Evolutionary conservation across 2,113 vertebrate species (phyloP).

Genomic region (Circaetus gallicus): DNA sequence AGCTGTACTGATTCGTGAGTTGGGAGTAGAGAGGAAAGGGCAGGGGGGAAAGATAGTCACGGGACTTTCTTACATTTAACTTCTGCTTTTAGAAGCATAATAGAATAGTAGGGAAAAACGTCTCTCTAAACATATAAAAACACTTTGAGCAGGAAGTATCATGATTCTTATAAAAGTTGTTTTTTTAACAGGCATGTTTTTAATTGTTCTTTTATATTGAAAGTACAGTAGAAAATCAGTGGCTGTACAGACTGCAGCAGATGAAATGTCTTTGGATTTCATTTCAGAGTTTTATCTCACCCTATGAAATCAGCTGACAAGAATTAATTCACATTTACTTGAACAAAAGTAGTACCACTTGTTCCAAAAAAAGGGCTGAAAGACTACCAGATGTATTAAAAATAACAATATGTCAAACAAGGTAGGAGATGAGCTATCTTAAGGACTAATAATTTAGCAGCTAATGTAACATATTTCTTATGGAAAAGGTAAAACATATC

Average conservation of each 20-base stretch:
- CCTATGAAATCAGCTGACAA: neutral
- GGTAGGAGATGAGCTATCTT: neutral
- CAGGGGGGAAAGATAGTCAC: fast-evolving
- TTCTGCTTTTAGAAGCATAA: neutral
- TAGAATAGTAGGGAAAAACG: neutral
- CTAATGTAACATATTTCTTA: neutral
- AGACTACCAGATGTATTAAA: neutral
- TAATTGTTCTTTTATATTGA: neutral
- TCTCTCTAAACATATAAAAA: neutral
- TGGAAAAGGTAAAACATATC: neutral
- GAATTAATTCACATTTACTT: neutral
- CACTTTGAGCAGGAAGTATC: neutral
- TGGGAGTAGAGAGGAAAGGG: neutral
- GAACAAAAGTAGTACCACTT: neutral
- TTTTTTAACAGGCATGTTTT: neutral
- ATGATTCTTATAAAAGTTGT: neutral
- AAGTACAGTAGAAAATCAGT: neutral
- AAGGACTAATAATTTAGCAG: neutral
- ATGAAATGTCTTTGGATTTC: neutral
- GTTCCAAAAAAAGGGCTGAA: neutral
- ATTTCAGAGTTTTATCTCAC: neutral
- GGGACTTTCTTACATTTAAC: neutral
- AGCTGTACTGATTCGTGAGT: neutral
- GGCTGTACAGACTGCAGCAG: neutral
- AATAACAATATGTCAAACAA: neutral